Percentiles rank a stretch among this genome's conserved stretches.
Evolutionary conservation across 2,888 invertebrate genomes (phyloP).

Genomic region (Orchesellides sinensis): DNA sequence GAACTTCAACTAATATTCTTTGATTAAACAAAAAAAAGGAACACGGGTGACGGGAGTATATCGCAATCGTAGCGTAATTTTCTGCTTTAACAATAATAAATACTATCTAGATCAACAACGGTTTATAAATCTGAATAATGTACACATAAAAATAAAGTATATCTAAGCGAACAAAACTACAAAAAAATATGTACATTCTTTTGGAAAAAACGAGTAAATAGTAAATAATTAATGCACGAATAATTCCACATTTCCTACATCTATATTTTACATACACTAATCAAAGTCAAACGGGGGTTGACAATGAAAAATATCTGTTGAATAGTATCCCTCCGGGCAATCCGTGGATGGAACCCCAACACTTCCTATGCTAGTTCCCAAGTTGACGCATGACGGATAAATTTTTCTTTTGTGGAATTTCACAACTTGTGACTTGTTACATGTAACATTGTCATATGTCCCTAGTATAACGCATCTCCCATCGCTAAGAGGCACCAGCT

Average conservation of each 20-base stretch:
- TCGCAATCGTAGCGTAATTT: no score
- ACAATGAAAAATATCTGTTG: slow-evolving; percentile 38
- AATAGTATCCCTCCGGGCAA: slow-evolving; percentile 38
- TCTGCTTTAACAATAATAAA: no score
- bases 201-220: no score
- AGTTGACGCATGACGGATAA: background rate
- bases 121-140: no score
- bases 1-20: no score
- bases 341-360: slow-evolving; percentile 34
- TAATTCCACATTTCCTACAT: background rate
- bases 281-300: slow-evolving; percentile 63
- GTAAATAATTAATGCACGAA: background rate
- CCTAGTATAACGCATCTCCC: slow-evolving; percentile 52
- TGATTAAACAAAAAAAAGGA: no score
- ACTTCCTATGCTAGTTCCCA: slow-evolving; percentile 5
- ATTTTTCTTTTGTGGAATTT: slow-evolving; percentile 26
- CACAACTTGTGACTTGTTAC: slow-evolving; percentile 25
- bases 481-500: slow-evolving; percentile 40
- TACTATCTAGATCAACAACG: no score
- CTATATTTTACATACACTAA: background rate
- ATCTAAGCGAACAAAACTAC: no score
- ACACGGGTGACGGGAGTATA: no score
- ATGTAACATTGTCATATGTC: slow-evolving; percentile 18
- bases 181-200: no score
- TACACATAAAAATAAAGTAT: no score